Conservation (phyloP, 2,113 vertebrate species). For the Tursiops truncatus region DNA sequence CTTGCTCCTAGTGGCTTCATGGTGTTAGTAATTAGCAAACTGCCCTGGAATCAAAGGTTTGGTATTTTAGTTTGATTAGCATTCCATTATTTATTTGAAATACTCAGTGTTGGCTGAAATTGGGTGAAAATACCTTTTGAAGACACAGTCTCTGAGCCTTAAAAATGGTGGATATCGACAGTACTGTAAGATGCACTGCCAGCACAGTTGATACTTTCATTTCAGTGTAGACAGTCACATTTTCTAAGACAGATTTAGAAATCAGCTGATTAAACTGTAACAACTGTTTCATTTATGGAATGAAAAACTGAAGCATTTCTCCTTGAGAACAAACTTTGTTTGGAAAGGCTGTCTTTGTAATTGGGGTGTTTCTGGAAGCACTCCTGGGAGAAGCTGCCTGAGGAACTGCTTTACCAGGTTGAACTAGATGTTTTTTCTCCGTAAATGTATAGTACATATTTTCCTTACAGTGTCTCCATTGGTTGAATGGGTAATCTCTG, state of each 20-base stretch:
- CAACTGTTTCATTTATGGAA: slow-evolving; percentile 49
- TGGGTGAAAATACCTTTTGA: slow-evolving; percentile 24
- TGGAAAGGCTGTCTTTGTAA: not conserved
- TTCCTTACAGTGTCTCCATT: slow-evolving; percentile 25
- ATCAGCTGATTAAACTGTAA: slow-evolving; percentile 59
- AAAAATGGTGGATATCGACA: slow-evolving; percentile 72
- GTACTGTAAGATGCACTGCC: slow-evolving; percentile 80
- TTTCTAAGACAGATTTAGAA: slow-evolving; percentile 69
- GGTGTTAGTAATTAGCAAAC: slow-evolving; percentile 25
- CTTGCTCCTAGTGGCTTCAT: not conserved
- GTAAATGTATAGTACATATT: slow-evolving; percentile 40
- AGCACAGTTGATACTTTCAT: slow-evolving; percentile 72
- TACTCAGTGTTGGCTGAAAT: slow-evolving; percentile 59
- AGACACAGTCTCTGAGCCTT: slow-evolving; percentile 76
- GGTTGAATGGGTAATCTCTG: slow-evolving; percentile 13
- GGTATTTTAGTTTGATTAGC: slow-evolving; percentile 47
- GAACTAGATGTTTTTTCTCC: not conserved
- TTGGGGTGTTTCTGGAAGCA: not conserved
- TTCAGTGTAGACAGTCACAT: slow-evolving; percentile 54
- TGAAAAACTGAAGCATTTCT: slow-evolving; percentile 19
- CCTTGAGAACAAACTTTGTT: not conserved
- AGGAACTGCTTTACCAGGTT: slow-evolving; percentile 20
- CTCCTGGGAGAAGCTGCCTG: slow-evolving; percentile 40
- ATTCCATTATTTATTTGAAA: not conserved
- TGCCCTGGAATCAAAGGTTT: slow-evolving; percentile 6